A percentile compares a stretch with the other conserved stretches of the same genome.
Evolutionary conservation across 2,113 vertebrate genomes (phyloP).

Genomic region (Aspidoscelis tigris): DNA sequence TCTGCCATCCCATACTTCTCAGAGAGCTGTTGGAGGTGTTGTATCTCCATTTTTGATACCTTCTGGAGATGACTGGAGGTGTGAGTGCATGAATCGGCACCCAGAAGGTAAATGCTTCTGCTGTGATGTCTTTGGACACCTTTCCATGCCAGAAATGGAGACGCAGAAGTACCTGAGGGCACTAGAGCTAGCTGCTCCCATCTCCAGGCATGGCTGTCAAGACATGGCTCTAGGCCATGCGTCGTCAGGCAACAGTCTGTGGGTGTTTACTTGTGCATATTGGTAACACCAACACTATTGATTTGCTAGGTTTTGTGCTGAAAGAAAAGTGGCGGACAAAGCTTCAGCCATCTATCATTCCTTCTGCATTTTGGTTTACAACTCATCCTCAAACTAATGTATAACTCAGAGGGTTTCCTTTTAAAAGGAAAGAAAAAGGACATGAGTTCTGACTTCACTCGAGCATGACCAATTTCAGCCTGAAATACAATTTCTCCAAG

Average conservation of each 20-base stretch:
- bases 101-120: too few species aligned
- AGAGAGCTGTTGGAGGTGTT: too few species aligned
- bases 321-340: not conserved
- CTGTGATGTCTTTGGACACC: too few species aligned
- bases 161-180: too few species aligned
- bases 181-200: too few species aligned
- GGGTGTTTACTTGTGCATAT: too few species aligned
- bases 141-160: too few species aligned
- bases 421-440: not conserved
- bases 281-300: not conserved
- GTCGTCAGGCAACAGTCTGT: not conserved
- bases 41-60: too few species aligned
- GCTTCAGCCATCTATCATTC: not conserved
- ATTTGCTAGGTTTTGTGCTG: too few species aligned
- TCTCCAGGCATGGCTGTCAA: not conserved
- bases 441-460: constrained; percentile 1
- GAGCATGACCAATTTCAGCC: constrained; percentile 3
- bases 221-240: not conserved
- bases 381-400: not conserved
- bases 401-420: not conserved
- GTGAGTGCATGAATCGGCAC: too few species aligned
- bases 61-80: too few species aligned
- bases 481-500: not conserved
- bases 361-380: not conserved
- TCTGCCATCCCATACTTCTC: too few species aligned